Conservation (phyloP, 1,140 invertebrate species). For the Papilio xuthus region DNA sequence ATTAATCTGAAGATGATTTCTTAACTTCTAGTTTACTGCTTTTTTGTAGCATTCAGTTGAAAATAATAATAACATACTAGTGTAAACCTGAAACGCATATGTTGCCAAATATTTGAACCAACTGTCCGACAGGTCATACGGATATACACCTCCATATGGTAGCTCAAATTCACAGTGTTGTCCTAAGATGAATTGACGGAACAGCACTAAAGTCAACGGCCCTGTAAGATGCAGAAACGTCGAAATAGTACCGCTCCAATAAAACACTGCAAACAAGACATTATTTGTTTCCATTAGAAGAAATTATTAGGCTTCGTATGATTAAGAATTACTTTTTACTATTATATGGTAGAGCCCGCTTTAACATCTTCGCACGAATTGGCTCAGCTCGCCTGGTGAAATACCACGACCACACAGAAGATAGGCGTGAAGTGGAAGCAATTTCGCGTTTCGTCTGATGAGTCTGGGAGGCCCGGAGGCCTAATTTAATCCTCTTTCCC, state of each 20-base stretch:
- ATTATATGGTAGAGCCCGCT: too few relatives aligned
- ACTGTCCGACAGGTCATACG: constrained; percentile 43
- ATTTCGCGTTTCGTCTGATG: too few relatives aligned
- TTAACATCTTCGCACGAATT: too few relatives aligned
- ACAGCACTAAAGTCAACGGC: constrained; percentile 38
- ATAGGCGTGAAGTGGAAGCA: too few relatives aligned
- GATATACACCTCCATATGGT: constrained; percentile 41
- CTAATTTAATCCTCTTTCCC: too few relatives aligned
- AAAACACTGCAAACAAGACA: constrained; percentile 43
- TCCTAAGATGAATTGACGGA: constrained; percentile 28
- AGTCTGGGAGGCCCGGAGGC: too few relatives aligned
- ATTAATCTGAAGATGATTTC: not conserved
- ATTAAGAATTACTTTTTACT: too few relatives aligned
- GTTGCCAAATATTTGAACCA: constrained; percentile 43
- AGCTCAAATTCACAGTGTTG: constrained; percentile 34
- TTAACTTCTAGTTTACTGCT: not conserved
- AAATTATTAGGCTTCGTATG: too few relatives aligned
- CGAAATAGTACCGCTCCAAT: constrained; percentile 40
- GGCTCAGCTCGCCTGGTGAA: too few relatives aligned
- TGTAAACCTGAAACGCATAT: constrained; percentile 46
- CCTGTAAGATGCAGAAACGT: constrained; percentile 38
- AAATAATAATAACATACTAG: constrained; percentile 41
- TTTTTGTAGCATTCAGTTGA: not conserved
- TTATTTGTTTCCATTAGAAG: not conserved
- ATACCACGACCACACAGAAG: too few relatives aligned